Conservation (phyloP, 1,140 invertebrate species). For the Dryas iulia region DNA sequence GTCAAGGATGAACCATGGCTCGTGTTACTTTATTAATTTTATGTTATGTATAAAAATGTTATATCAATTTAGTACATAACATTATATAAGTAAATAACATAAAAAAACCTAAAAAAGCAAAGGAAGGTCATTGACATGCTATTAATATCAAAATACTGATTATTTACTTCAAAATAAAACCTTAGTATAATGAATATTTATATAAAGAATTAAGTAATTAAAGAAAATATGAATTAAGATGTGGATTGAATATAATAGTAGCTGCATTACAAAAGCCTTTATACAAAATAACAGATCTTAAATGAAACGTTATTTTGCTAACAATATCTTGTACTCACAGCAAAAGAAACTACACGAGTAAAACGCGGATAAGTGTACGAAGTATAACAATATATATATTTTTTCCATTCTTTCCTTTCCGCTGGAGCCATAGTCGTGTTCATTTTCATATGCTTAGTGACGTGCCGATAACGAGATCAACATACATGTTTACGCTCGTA, state of each 20-base stretch:
- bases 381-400: background rate
- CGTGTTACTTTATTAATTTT: slow-evolving; percentile 14
- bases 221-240: too few species aligned
- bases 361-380: background rate
- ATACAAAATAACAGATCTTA: background rate
- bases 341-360: background rate
- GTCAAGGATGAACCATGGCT: slow-evolving; percentile 22
- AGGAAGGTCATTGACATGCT: too few species aligned
- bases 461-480: slow-evolving; percentile 28
- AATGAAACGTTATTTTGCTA: background rate
- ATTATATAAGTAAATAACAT: too few species aligned
- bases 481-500: slow-evolving; percentile 24
- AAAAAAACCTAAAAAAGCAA: too few species aligned
- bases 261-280: background rate
- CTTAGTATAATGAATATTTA: too few species aligned
- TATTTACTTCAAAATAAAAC: too few species aligned
- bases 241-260: background rate
- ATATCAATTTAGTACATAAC: too few species aligned
- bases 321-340: background rate
- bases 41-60: background rate
- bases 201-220: too few species aligned
- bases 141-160: too few species aligned
- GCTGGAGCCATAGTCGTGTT: slow-evolving; percentile 12
- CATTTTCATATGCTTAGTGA: slow-evolving; percentile 25
- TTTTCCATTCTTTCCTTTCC: slow-evolving; percentile 9